Conservation (phyloP, 1,140 invertebrate species). For the Arctopsyche grandis region DNA sequence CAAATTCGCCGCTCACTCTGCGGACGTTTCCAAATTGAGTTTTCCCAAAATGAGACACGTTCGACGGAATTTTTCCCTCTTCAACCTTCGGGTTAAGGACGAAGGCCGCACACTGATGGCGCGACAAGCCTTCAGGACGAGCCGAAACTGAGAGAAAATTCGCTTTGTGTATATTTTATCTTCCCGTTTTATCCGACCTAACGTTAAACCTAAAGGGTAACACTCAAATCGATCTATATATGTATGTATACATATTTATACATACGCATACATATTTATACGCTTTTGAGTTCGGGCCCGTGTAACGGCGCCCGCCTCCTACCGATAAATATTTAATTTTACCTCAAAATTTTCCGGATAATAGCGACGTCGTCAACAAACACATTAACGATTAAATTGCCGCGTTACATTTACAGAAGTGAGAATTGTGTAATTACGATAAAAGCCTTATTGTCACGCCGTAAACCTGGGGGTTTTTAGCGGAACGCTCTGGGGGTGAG, state of each 20-base stretch:
- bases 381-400: slow-evolving; percentile 31
- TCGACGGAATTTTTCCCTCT: neutral
- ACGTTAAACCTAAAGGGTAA: neutral
- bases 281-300: no score
- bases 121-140: no score
- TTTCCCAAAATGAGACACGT: neutral
- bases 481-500: neutral
- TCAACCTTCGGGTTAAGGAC: no score
- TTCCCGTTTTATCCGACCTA: neutral
- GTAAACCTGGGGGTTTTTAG: neutral
- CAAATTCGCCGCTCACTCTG: no score
- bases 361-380: slow-evolving; percentile 7
- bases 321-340: slow-evolving; percentile 26
- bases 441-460: slow-evolving; percentile 16
- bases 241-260: slow-evolving; percentile 17
- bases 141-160: no score
- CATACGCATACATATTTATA: slow-evolving; percentile 1
- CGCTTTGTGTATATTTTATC: no score
- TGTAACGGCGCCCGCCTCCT: no score
- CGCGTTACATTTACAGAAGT: slow-evolving; percentile 10
- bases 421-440: slow-evolving; percentile 23
- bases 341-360: neutral
- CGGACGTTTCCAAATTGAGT: neutral
- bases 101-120: no score
- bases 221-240: neutral